A percentile compares a stretch with the other conserved stretches of the same genome.
These are phyloP conservation scores for Heliconius cydno DNA, from an alignment of 2,888 invertebrate species.

Conservation along the genomic window DNA sequence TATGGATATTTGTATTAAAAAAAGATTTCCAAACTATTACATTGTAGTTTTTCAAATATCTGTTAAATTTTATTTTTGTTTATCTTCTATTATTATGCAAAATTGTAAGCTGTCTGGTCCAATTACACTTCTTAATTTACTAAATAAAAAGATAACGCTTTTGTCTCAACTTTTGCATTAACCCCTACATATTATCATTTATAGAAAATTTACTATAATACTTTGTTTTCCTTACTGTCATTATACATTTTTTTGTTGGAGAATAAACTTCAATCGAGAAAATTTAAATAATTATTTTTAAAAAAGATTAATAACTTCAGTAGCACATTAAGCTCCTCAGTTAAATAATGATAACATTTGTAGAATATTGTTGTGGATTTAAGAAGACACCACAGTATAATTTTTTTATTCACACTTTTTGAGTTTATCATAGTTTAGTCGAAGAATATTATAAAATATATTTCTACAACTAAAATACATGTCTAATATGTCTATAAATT, in stretches of 20 bases:
- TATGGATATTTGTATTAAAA: neutral
- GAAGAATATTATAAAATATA: too few species aligned
- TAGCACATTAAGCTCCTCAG: neutral
- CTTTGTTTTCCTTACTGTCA: neutral
- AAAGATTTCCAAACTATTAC: neutral
- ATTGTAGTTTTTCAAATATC: neutral
- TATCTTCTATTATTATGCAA: neutral
- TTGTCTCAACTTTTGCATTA: neutral
- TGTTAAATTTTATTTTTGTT: neutral
- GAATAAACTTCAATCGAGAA: neutral
- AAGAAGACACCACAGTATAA: too few species aligned
- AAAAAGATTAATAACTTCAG: neutral
- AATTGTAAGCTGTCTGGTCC: neutral
- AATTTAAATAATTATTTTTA: neutral
- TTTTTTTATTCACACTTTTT: too few species aligned
- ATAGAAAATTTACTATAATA: neutral
- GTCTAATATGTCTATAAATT: too few species aligned
- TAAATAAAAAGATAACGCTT: slow-evolving; percentile 15
- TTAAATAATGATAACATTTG: neutral
- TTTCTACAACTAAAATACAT: too few species aligned
- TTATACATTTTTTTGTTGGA: neutral
- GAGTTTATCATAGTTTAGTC: too few species aligned
- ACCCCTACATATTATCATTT: neutral
- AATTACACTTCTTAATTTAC: neutral
- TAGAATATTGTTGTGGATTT: too few species aligned